Conservation (phyloP, 1,140 invertebrate species). For the Drosophila mojavensis region DNA sequence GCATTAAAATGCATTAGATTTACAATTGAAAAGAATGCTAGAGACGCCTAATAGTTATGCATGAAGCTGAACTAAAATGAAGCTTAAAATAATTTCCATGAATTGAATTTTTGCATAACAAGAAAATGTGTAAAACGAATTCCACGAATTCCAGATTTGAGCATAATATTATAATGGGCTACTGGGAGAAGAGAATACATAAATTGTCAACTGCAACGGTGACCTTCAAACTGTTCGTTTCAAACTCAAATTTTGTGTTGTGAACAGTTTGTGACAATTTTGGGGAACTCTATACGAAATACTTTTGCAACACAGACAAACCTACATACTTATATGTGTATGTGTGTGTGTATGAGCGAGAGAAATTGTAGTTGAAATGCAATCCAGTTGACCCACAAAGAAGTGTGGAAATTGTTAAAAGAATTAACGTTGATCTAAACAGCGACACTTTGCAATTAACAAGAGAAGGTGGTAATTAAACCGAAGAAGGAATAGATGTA, state of each 20-base stretch:
- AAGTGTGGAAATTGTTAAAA: conserved; percentile 46
- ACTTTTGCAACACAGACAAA: background rate
- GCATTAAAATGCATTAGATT: conserved; percentile 3
- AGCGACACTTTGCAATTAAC: conserved; percentile 36
- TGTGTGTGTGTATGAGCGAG: background rate
- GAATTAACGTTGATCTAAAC: conserved; percentile 49
- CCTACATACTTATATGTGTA: background rate
- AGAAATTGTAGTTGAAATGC: background rate
- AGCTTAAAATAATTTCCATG: too few relatives aligned
- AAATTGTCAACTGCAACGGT: background rate
- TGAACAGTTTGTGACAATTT: too few relatives aligned
- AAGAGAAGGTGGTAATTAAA: conserved; percentile 35
- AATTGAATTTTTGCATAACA: too few relatives aligned
- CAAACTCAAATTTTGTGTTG: too few relatives aligned
- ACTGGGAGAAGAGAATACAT: background rate
- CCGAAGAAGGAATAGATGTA: background rate
- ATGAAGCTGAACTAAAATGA: background rate
- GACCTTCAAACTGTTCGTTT: background rate
- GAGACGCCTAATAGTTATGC: background rate
- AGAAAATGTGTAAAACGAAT: background rate
- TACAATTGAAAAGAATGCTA: background rate
- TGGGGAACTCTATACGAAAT: background rate
- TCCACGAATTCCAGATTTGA: background rate
- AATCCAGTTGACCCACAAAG: conserved; percentile 5
- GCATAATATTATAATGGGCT: background rate